Evolutionary conservation across 2,797 vertebrate species (phyloP).

Genomic region (Babyrousa celebensis): DNA sequence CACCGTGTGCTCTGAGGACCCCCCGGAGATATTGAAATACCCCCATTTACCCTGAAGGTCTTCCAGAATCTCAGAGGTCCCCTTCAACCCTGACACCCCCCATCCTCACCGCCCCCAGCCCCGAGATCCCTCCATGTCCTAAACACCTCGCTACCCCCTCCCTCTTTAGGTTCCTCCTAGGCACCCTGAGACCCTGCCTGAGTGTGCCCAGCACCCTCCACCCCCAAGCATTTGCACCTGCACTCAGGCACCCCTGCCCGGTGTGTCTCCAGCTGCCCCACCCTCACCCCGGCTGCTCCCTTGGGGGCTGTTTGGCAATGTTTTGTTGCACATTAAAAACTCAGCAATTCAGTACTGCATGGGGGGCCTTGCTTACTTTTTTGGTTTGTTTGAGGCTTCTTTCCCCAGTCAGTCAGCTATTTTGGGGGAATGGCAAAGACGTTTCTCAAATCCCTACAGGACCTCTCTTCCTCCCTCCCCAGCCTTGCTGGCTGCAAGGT

Average conservation of each 20-base stretch:
- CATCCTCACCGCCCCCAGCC: not conserved
- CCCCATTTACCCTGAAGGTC: not conserved
- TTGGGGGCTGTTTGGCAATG: constrained; percentile 49
- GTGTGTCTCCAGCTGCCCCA: not conserved
- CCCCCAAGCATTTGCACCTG: rapidly evolving
- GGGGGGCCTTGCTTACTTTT: not conserved
- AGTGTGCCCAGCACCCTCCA: not conserved
- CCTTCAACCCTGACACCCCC: not conserved
- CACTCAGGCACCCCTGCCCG: rapidly evolving
- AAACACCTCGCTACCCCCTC: not conserved
- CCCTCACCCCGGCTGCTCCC: not conserved
- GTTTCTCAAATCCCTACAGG: not conserved
- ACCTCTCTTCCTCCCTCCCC: not conserved
- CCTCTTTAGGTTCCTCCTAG: not conserved
- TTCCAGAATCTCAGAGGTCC: not conserved
- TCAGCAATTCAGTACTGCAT: constrained; percentile 77
- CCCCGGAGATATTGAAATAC: not conserved
- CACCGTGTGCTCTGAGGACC: not conserved
- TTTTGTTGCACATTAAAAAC: constrained; percentile 88
- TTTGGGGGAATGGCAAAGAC: not conserved
- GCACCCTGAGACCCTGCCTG: not conserved
- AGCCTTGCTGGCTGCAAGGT: not conserved
- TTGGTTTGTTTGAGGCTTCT: constrained; percentile 69
- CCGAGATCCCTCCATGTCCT: not conserved
- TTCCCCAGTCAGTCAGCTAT: not conserved